Percentiles rank a stretch among this genome's conserved stretches.
Conservation (phyloP, 2,888 invertebrate species). For the Darwinula stevensoni region DNA sequence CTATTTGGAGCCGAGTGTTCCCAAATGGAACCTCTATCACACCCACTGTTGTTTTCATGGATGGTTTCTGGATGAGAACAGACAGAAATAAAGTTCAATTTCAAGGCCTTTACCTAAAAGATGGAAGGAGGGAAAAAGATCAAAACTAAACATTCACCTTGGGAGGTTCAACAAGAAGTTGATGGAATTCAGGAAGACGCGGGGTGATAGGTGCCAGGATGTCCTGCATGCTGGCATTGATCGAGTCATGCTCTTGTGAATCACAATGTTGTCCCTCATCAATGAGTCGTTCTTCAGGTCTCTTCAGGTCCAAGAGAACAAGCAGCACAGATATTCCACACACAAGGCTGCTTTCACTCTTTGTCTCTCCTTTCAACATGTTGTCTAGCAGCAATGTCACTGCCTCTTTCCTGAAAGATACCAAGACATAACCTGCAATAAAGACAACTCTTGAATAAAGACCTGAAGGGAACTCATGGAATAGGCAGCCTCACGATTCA, state of each 20-base stretch:
- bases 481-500: not conserved
- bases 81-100: slow-evolving; percentile 1
- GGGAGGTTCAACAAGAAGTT: slow-evolving; percentile 29
- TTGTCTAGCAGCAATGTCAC: no score
- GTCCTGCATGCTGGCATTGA: no score
- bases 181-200: slow-evolving; percentile 14
- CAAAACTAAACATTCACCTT: slow-evolving; percentile 4
- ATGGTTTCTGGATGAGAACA: slow-evolving; percentile 22
- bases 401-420: no score
- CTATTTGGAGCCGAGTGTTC: slow-evolving; percentile 43
- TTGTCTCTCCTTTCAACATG: slow-evolving; percentile 30
- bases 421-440: no score
- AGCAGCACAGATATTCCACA: slow-evolving; percentile 51
- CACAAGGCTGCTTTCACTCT: slow-evolving; percentile 33
- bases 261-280: no score
- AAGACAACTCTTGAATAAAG: no score
- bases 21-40: slow-evolving; percentile 42
- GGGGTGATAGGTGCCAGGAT: no score
- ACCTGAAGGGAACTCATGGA: slow-evolving; percentile 11
- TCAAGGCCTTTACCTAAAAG: not conserved
- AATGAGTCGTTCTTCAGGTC: no score
- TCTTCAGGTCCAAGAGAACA: slow-evolving; percentile 35
- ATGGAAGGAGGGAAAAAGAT: no score
- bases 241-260: no score
- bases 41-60: slow-evolving; percentile 36